Base-by-base conservation (phyloP, 2,888 invertebrate genomes). In the Caenorhabditis doughertyi region DNA sequence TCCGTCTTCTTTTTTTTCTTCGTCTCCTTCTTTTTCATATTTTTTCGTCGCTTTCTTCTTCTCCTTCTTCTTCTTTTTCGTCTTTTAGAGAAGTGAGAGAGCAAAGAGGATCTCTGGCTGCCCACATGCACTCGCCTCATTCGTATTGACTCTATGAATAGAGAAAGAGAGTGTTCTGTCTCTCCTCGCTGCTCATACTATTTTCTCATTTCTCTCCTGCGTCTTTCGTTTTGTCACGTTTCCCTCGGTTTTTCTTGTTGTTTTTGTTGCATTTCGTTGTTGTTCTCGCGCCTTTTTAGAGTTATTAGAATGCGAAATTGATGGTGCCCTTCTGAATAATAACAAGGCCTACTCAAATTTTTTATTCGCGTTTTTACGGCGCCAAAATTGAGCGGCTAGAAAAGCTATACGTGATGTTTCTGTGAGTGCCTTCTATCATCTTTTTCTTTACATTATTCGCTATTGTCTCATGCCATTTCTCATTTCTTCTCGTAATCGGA, bases 171-270 rank as follows among this genome's bases (percentile, higher is more conserved):
- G n/a, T n/a, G n/a, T n/a, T 11, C 11, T 23, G 21, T 7, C 51
- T 25, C 51, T 51, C 51, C 21, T 2, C 13, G 2, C 23, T 25
- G 13, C 39, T 27, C 18, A 18, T 9, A 55, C 58, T 58, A 27
- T 49, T 27, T 32, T 27, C 27, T 18, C 16, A 32, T 64, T 49
- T 49, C 44, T 32, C 49, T 29, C 25, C 49, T 64, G 64, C 64
- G 32, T 49, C 32, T 49, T 62, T 18, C 64, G 32, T 16, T 64
- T 64, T 49, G 64, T 64, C 64, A 64, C 64, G 64, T 64, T 49
- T 64, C 32, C 29, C 42, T 27, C 32, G 49, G 18, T 47, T 23
- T 64, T 64, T 64, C 49, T 47, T 64, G 64, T 64, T 64, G 42
- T 64, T 64, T 23, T 64, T 64, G 64, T 60, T 60, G 42, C 60